Conservation (phyloP, 2,888 invertebrate species). For the Diplolepis rosae region DNA sequence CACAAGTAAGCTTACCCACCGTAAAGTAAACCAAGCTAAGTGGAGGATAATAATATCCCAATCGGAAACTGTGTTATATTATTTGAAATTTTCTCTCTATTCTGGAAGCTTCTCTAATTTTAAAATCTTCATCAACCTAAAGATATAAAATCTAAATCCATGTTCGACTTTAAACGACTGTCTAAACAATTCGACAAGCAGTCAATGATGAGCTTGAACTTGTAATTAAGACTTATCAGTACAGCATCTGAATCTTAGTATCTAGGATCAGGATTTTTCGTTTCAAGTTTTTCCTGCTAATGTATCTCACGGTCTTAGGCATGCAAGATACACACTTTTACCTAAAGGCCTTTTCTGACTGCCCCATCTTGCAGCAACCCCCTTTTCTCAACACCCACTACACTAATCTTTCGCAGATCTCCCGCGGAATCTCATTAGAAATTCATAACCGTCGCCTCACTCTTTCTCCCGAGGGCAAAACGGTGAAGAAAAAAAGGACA, state of each 20-base stretch:
- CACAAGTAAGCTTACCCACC: neutral
- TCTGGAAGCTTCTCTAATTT: neutral
- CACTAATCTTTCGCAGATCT: constrained; percentile 73
- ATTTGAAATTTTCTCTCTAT: neutral
- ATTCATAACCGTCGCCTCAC: constrained; percentile 71
- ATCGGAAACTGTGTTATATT: neutral
- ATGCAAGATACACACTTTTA: constrained; percentile 66
- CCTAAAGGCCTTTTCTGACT: constrained; percentile 53
- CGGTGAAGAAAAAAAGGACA: constrained; percentile 58
- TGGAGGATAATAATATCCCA: neutral
- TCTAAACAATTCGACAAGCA: neutral
- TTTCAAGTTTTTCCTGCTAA: neutral
- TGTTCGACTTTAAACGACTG: neutral
- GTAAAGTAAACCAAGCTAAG: neutral
- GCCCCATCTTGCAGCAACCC: constrained; percentile 32
- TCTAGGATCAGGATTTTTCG: too few species aligned
- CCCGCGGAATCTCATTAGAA: constrained; percentile 73
- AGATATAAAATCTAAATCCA: constrained; percentile 1
- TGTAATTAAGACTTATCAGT: neutral
- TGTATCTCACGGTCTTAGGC: constrained; percentile 59
- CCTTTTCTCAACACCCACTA: constrained; percentile 46
- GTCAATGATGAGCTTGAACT: neutral
- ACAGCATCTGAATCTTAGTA: neutral
- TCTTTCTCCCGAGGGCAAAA: constrained; percentile 47
- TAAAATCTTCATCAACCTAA: neutral